These are phyloP conservation scores for Hydriomena furcata DNA, from an alignment of 2,888 invertebrate genomes.

Conservation along the genomic window DNA sequence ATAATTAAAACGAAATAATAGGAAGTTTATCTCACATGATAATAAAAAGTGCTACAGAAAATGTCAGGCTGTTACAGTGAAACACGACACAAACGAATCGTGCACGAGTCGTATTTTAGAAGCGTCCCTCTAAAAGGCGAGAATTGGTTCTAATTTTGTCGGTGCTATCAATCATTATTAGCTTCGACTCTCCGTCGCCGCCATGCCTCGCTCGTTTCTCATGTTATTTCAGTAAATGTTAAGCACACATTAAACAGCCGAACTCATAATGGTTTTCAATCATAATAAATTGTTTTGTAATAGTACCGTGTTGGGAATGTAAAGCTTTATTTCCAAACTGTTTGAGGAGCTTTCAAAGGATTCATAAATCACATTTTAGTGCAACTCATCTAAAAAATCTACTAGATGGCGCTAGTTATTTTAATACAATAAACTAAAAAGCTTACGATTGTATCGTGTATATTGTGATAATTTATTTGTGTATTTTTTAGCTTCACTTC, in stretches of 20 bases:
- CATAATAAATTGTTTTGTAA: slow-evolving; percentile 26
- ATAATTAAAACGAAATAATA: too few relatives aligned
- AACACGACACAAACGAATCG: slow-evolving; percentile 32
- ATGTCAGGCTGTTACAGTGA: slow-evolving; percentile 25
- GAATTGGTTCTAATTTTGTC: slow-evolving; percentile 71
- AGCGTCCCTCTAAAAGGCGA: slow-evolving; percentile 56
- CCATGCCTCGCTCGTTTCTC: slow-evolving; percentile 49
- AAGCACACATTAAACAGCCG: slow-evolving; percentile 21
- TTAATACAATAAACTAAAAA: too few relatives aligned
- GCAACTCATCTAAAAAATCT: too few relatives aligned
- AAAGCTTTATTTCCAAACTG: slow-evolving; percentile 12
- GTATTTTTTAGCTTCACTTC: not conserved
- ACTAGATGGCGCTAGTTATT: too few relatives aligned
- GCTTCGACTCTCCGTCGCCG: slow-evolving; percentile 50
- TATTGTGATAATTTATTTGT: not conserved
- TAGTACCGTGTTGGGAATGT: slow-evolving; percentile 10
- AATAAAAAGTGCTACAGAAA: not conserved
- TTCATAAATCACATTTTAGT: not conserved
- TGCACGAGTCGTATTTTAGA: slow-evolving; percentile 43
- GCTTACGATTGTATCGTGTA: too few relatives aligned
- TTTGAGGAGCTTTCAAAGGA: slow-evolving; percentile 2
- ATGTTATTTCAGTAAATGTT: slow-evolving; percentile 36
- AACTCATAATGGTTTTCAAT: slow-evolving; percentile 24
- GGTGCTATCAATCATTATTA: slow-evolving; percentile 74
- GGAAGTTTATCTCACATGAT: too few relatives aligned